Base-by-base conservation (phyloP, 2,888 invertebrate species). In the Ormyrus pomaceus region DNA sequence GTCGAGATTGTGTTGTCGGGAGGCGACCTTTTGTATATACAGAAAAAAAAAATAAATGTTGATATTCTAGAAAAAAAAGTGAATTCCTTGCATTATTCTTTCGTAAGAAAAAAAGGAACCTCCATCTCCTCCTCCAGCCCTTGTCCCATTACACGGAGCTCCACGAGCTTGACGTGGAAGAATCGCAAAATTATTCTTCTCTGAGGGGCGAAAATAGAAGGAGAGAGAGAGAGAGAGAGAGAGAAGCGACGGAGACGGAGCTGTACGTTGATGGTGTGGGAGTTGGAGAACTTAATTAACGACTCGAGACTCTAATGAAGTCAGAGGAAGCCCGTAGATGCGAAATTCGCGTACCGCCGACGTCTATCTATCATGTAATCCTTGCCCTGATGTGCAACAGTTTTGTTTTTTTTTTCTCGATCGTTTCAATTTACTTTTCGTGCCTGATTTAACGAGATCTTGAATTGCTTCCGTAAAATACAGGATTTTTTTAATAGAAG, bases 1-100 rank as follows among this genome's bases (percentile, higher is more conserved):
- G 71, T 65, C n/a, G 46, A 75, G n/a, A 56, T 65, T 48, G 48
- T 51, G 65, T 69, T 68, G 58, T 61, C 48, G 10, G 48, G 48
- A 68, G n/a, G 34, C 58, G 64, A 77, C 68, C 76, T 81, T 74
- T 77, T 77, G 77, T 80, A 74, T 73, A 81, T 81, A 77, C 46
- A 69, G 51, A 56, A 58, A 55, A 34, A 34, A 19, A 19, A 76
- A 80, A 81, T 81, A 81, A 77, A 74, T 81, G 73, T 73, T 74
- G 8, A 81, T 64, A 69, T 77, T 77, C 59, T 73, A 73, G 5
- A 8, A 77, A 74, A 74, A 59, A n/a, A 55, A 68, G 56, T 46
- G 13, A 62, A 45, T 46, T 13, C 6, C 56, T 46, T 10, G 7
- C 66, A 48, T 61, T 34, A 68, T 53, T 62, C n/a, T 66, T 61